phyloP scores from a whole-genome alignment of 2,888 invertebrate species.

The Spodoptera exigua region DNA sequence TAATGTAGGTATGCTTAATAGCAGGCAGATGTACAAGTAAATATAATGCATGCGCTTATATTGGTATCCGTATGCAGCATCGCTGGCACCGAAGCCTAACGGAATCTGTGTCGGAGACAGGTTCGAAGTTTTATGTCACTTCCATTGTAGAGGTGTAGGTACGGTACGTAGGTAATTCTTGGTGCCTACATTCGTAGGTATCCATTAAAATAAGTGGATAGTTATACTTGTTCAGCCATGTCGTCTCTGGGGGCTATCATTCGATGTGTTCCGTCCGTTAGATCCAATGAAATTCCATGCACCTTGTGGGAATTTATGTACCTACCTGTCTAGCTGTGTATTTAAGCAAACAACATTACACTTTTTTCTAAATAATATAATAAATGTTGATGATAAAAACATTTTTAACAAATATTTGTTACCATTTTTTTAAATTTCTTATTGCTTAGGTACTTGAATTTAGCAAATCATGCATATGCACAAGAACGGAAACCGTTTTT shows the following conservation, averaged over 20 bases:
- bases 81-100: constrained; percentile 65
- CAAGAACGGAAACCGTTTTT: too few relatives aligned
- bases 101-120: constrained; percentile 69
- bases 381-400: too few relatives aligned
- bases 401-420: too few relatives aligned
- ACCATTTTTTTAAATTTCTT: too few relatives aligned
- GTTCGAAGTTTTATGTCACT: constrained; percentile 69
- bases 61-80: constrained; percentile 54
- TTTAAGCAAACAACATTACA: too few relatives aligned
- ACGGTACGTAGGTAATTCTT: constrained; percentile 47
- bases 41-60: constrained; percentile 51
- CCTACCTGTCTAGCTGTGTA: too few relatives aligned
- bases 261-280: too few relatives aligned
- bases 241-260: too few relatives aligned
- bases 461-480: too few relatives aligned
- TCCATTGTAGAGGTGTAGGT: constrained; percentile 57
- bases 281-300: background rate
- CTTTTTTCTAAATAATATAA: too few relatives aligned
- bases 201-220: constrained; percentile 53
- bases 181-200: constrained; percentile 51
- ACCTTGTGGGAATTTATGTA: too few relatives aligned
- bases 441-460: too few relatives aligned
- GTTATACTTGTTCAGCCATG: constrained; percentile 19
- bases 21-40: constrained; percentile 32
- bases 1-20: constrained; percentile 12